These are phyloP conservation scores for Cryptocephalus primarius DNA, from an alignment of 2,888 invertebrate species.

Conservation along the genomic window DNA sequence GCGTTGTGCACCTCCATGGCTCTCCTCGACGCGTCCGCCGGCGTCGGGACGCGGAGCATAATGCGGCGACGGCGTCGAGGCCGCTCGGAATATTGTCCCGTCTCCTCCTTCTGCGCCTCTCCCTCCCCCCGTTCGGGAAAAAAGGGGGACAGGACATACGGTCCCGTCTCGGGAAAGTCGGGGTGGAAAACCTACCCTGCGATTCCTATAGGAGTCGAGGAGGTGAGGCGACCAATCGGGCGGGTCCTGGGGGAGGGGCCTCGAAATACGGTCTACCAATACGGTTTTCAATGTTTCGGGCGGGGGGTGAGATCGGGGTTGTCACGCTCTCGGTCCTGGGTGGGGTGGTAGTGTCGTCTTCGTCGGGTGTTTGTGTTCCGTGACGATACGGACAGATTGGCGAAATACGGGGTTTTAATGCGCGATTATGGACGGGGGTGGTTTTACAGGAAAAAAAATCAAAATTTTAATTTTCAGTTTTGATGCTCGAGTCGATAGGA, in stretches of 20 bases:
- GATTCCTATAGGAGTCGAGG: slow-evolving; percentile 39
- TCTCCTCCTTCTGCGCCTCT: slow-evolving; percentile 13
- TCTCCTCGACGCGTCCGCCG: background rate
- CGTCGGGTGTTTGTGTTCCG: too few relatives aligned
- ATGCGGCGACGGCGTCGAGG: slow-evolving; percentile 36
- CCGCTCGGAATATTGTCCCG: slow-evolving; percentile 37
- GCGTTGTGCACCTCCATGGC: slow-evolving; percentile 48
- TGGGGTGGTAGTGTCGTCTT: too few relatives aligned
- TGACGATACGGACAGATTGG: too few relatives aligned
- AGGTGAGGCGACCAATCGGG: slow-evolving; percentile 37
- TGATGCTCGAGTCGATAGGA: too few relatives aligned
- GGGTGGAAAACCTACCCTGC: slow-evolving; percentile 23
- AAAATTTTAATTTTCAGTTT: too few relatives aligned
- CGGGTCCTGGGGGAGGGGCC: slow-evolving; percentile 29
- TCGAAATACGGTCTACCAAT: slow-evolving; percentile 39
- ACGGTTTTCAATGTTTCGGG: slow-evolving; percentile 37
- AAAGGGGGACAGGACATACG: slow-evolving; percentile 11
- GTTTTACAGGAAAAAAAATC: too few relatives aligned
- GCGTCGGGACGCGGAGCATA: slow-evolving; percentile 22
- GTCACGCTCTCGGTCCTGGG: too few relatives aligned
- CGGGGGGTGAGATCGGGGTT: background rate
- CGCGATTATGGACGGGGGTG: too few relatives aligned
- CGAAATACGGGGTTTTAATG: too few relatives aligned
- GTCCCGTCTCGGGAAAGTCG: slow-evolving; percentile 6
- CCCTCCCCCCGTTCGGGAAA: background rate